Base-by-base conservation (phyloP, 2,888 invertebrate species). In the Tineola bisselliella region DNA sequence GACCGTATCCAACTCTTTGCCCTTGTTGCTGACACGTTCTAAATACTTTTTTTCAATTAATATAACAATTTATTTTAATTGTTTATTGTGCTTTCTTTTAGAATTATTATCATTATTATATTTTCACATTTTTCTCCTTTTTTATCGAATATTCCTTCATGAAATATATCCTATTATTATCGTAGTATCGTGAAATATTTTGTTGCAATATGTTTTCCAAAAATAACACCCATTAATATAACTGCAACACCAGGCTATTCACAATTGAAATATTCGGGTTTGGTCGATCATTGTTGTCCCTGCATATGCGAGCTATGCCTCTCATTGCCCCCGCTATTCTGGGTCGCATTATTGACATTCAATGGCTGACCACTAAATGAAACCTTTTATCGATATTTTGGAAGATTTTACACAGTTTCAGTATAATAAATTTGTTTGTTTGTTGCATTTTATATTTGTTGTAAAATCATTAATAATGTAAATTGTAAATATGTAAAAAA, bases 1-100 rank as follows among this genome's bases (percentile, higher is more conserved):
- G 68, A 70, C 72, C 71, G 72, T 73, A 71, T 74, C 74, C 76
- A 77, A 79, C 75, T 59, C 18, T 79, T 76, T 73, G 72, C 75
- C 71, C 69, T 59, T 62, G 62, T 59, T 54, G 18, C 33, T 33
- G 58, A 58, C 33, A 58, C 33, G 58, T 33, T 58, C 33, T 58
- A 33, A 58, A 58, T 58, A 58, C 54, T 54, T 54, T 54, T 25
- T 54, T 54, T 54, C 25, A 54, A 54, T 48, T 48, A 48, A 48
- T 48, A n/a, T 48, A 48, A n/a, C 48, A 48, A 48, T 48, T 13
- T 48, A 48, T 48, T 15, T 15, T 48, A 48, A 48, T 17, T n/a
- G 15, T 13, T 17, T n/a, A 48, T 48, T 25, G 25, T 25, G n/a
- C n/a, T n/a, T n/a, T n/a, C n/a, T n/a, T n/a, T n/a, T n/a, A n/a